Conservation (phyloP, 2,888 invertebrate genomes). For the Lasioglossum pauxillum region DNA sequence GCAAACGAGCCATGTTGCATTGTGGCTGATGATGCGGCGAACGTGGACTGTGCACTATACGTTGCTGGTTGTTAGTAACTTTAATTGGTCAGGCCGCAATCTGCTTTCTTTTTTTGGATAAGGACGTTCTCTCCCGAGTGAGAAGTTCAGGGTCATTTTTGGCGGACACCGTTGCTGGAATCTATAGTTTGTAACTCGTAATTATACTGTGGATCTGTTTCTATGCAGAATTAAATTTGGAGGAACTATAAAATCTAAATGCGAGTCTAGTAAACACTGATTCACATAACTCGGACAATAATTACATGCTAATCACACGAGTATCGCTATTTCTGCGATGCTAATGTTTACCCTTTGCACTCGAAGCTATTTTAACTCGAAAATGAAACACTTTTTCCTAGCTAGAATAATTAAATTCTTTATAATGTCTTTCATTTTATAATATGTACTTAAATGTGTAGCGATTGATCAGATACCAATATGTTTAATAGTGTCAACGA, state of each 20-base stretch:
- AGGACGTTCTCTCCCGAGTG: not conserved
- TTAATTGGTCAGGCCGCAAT: not conserved
- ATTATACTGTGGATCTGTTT: not conserved
- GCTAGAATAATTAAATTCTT: too few species aligned
- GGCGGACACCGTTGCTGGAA: not conserved
- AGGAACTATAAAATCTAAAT: too few species aligned
- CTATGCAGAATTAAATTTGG: too few species aligned
- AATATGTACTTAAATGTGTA: too few species aligned
- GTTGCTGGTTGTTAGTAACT: not conserved
- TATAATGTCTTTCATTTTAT: too few species aligned
- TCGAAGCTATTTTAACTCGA: too few species aligned
- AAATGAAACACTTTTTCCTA: too few species aligned
- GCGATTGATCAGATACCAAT: too few species aligned
- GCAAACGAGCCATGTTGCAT: slow-evolving; percentile 5
- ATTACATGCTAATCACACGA: not conserved
- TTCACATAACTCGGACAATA: not conserved
- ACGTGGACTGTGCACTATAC: not conserved
- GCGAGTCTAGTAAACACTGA: too few species aligned
- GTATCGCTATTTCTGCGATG: not conserved
- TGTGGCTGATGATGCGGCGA: not conserved
- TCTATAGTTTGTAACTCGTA: not conserved
- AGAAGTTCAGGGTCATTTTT: not conserved
- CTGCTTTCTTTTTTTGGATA: not conserved
- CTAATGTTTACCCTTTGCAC: not conserved
- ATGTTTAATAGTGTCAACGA: too few species aligned